Base-by-base conservation (phyloP, 2,888 invertebrate genomes). In the Tiphia femorata region DNA sequence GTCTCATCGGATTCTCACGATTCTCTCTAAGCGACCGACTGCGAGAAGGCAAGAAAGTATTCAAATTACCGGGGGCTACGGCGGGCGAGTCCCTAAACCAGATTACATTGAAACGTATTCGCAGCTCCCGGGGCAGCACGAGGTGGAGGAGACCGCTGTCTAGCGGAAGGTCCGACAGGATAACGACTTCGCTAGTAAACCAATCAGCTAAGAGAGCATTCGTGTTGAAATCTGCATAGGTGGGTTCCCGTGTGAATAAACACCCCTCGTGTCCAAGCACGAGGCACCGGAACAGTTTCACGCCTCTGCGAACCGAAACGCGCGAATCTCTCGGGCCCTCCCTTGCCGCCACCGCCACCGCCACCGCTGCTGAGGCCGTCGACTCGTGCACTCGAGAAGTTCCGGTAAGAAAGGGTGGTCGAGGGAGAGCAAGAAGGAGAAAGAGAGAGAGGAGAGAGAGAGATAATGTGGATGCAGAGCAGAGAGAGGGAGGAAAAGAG, bases 141-240 rank as follows among this genome's bases (percentile, higher is more conserved):
- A n/a, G n/a, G 8, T 23, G 7, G 41, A 21, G 21, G n/a, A 41
- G 41, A 41, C 20, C 41, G 19, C 33, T 33, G 33, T 19, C 21
- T 33, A 14, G 12, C 33, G 10, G 27, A 27, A 27, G 27, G 27
- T 41, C 23, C 21, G 10, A 38, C 38, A 30, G 29, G 56, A 58
- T 56, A 62, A 57, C 42, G 54, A 52, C 41, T 58, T 49, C 37
- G 44, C 55, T 25, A 17, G 19, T 19, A 51, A 48, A 50, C 56
- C 71, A 70, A 70, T 70, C 68, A 54, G 48, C 66, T 68, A 64
- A 70, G 64, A 71, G 68, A 64, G 40, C 60, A 56, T 64, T 57
- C 68, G 35, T 58, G 66, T 63, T 52, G 61, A 70, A 63, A 70
- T 70, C 65, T 65, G 55, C 70, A 70, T 70, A 69, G 69, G 58